phyloP scores from a whole-genome alignment of 2,797 vertebrate species.

The Acrossocheilus fasciatus region DNA sequence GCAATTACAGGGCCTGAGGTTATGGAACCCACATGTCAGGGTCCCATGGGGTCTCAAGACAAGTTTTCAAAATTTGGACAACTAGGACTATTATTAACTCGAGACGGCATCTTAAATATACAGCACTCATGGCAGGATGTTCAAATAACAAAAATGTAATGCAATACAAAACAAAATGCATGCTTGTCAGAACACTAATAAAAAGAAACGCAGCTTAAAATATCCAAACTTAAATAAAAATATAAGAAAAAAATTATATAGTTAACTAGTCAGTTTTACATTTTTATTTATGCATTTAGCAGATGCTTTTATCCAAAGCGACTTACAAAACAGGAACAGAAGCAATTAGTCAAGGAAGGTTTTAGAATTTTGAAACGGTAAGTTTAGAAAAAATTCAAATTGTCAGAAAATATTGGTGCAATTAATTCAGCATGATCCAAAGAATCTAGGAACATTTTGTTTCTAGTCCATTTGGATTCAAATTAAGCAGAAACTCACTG shows the following conservation, averaged over 20 bases:
- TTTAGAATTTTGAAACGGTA: not conserved
- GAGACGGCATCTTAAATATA: not conserved
- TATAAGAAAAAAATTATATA: not conserved
- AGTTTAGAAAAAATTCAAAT: not conserved
- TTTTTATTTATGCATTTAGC: not conserved
- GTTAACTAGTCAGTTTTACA: not conserved
- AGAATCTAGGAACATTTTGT: not conserved
- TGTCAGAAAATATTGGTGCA: not conserved
- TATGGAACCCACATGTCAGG: not conserved
- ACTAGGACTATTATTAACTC: conserved; percentile 3
- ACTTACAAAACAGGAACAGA: too few relatives aligned
- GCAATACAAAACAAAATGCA: not conserved
- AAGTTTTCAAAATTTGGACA: not conserved
- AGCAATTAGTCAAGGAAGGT: too few relatives aligned
- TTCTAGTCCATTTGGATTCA: not conserved
- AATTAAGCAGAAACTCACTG: not conserved
- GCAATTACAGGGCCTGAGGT: not conserved
- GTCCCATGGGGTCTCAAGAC: not conserved
- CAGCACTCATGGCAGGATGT: not conserved
- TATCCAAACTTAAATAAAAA: conserved; percentile 4
- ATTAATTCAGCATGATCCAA: not conserved
- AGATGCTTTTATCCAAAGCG: too few relatives aligned
- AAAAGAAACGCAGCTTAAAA: not conserved
- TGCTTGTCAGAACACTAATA: not conserved
- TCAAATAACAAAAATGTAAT: not conserved